These are phyloP conservation scores for Trichomycterus rosablanca DNA, from an alignment of 2,113 vertebrate species.

Conservation along the genomic window DNA sequence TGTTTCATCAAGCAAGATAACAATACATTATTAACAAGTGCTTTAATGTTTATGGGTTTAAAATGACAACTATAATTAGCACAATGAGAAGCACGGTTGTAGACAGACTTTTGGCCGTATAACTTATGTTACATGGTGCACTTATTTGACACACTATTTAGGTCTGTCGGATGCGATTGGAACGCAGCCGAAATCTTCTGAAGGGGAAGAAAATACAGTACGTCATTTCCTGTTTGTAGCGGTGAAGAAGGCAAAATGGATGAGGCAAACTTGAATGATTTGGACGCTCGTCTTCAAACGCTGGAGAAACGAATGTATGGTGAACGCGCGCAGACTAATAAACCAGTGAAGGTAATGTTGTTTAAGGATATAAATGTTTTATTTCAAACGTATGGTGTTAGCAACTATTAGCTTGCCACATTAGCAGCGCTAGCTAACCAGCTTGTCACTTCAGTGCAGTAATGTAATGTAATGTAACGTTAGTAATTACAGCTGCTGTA, in stretches of 20 bases:
- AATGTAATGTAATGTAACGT: too few relatives aligned
- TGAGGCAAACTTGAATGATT: slow-evolving; percentile 8
- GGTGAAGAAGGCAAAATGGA: slow-evolving; percentile 31
- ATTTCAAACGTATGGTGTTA: not conserved
- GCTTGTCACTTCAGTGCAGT: not conserved
- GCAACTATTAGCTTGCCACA: not conserved
- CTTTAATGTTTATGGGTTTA: too few relatives aligned
- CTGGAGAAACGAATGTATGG: slow-evolving; percentile 42
- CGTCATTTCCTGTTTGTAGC: slow-evolving; percentile 24
- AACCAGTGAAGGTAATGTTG: slow-evolving; percentile 37
- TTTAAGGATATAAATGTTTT: not conserved
- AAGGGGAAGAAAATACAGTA: not conserved
- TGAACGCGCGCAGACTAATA: slow-evolving; percentile 25
- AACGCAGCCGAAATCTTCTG: not conserved
- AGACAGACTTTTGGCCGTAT: too few relatives aligned
- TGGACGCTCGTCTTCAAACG: slow-evolving; percentile 32
- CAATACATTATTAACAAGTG: too few relatives aligned
- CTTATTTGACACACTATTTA: too few relatives aligned
- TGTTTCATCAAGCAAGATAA: too few relatives aligned
- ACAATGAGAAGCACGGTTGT: too few relatives aligned
- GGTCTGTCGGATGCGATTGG: not conserved
- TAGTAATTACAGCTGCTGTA: too few relatives aligned
- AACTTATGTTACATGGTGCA: too few relatives aligned
- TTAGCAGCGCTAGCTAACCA: not conserved
- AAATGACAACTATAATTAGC: too few relatives aligned